Conservation (phyloP, 2,797 vertebrate genomes). For the Cheirogaleus major region DNA sequence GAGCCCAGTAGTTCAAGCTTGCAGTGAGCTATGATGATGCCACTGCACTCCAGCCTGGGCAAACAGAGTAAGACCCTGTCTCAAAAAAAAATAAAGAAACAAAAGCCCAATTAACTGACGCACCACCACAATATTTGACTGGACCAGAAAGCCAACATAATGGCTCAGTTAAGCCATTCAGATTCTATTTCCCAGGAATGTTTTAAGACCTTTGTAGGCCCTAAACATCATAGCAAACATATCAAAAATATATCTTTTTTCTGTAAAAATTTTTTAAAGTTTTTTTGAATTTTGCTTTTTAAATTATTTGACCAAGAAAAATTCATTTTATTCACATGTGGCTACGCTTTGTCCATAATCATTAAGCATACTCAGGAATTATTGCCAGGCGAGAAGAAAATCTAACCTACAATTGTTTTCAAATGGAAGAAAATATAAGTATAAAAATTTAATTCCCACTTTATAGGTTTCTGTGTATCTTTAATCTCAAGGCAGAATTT, state of each 20-base stretch:
- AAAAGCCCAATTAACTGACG: background rate
- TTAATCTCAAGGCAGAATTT: background rate
- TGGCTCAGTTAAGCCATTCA: background rate
- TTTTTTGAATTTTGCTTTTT: background rate
- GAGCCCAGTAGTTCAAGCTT: too few relatives aligned
- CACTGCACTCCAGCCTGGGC: too few relatives aligned
- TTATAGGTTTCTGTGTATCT: background rate
- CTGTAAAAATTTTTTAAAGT: background rate
- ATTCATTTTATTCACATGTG: background rate
- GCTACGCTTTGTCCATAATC: constrained; percentile 1
- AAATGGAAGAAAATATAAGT: constrained; percentile 21
- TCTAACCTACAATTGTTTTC: constrained; percentile 29
- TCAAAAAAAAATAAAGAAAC: background rate
- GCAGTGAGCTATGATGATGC: too few relatives aligned
- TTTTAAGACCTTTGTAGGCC: constrained; percentile 33
- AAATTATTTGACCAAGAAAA: constrained; percentile 1
- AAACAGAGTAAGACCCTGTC: background rate
- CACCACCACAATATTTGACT: background rate
- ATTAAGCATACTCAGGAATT: background rate
- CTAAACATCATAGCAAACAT: background rate
- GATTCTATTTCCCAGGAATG: background rate
- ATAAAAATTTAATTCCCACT: constrained; percentile 1
- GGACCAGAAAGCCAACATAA: background rate
- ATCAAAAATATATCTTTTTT: background rate
- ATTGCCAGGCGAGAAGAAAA: constrained; percentile 28